These are phyloP conservation scores for Sesamia inferens DNA, from an alignment of 2,888 invertebrate genomes.

Conservation along the genomic window DNA sequence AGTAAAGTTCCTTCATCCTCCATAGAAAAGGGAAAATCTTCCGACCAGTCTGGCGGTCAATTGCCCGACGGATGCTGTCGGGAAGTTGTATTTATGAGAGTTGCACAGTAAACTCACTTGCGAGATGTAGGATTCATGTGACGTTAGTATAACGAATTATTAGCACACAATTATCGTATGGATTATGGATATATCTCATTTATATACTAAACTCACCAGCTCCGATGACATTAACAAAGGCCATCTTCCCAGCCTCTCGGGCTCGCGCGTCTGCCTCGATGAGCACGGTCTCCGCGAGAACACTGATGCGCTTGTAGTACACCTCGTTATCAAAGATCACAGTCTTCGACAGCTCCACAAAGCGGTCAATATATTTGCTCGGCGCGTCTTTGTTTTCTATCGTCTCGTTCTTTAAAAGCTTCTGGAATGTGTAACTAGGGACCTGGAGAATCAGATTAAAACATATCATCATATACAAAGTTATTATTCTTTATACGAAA, in stretches of 20 bases:
- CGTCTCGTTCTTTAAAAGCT: constrained; percentile 69
- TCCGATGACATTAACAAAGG: constrained; percentile 92
- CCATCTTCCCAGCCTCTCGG: constrained; percentile 82
- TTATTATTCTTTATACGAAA: too few relatives aligned
- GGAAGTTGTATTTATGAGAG: too few relatives aligned
- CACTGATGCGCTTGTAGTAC: constrained; percentile 87
- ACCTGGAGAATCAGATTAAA: constrained; percentile 65
- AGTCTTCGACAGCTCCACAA: constrained; percentile 66
- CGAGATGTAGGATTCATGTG: too few relatives aligned
- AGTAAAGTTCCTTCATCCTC: too few relatives aligned
- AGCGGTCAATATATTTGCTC: constrained; percentile 76
- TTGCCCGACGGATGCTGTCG: too few relatives aligned
- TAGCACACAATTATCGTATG: too few relatives aligned
- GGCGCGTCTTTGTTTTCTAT: constrained; percentile 72
- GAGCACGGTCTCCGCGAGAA: constrained; percentile 91
- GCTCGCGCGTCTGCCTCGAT: constrained; percentile 91
- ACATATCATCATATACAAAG: background rate
- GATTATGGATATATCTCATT: too few relatives aligned
- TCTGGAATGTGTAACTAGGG: constrained; percentile 80
- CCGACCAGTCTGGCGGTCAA: too few relatives aligned
- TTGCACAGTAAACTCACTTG: too few relatives aligned
- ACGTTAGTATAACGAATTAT: too few relatives aligned
- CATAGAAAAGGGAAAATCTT: too few relatives aligned
- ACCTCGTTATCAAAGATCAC: constrained; percentile 82
- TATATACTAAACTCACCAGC: constrained; percentile 60